Evolutionary conservation across 2,113 vertebrate species (phyloP), one percentile per base, ranked within the genome.

Genomic region (Rhegmatorhina hoffmannsi): DNA sequence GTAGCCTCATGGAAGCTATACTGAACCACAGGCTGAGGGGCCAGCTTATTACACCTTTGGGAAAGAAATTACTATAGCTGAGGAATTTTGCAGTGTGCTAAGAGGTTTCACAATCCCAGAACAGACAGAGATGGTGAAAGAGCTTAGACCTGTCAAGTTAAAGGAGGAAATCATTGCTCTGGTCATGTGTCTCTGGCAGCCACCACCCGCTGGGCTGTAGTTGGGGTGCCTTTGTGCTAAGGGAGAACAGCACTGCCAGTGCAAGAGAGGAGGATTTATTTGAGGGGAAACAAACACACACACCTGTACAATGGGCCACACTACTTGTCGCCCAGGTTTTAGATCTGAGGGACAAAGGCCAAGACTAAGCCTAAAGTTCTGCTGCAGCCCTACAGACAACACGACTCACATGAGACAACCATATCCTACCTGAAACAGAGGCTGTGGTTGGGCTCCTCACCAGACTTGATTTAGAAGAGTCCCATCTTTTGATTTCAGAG

Each of bases 331-430:
- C 46, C 17, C 49, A 23, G n/a, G 44, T 14, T 63, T 43, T 29
- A 68, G 29, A 73, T 3, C 23, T 16, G 52, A 76, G 46, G 46
- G 50, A 86, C 21, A 86, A 79, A 75, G 31, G 2, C 7, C 24
- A 59, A 64, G 31, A 2, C n/a, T 31, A 40, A 60, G 24, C 33
- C 55, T 17, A 40, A 36, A 49, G 52, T 13, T 66, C 47, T 44
- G 34, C 47, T 80, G 38, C 36, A 56, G 24, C 34, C 40, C 40
- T 43, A 15, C 28, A 36, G 50, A 18, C 29, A 36, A 31, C 24
- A 23, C 8, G 47, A 11, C 24, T 17, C 1, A 2, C 0, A 1
- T 21, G 11, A 56, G 29, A 59, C 76, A 76, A 63, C 21, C 0
- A 0, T 4, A 5, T 6, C 43, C 58, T 58, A 52, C 76, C 49